Conservation (phyloP, 2,113 vertebrate species). For the Paracanthobrama guichenoti region DNA sequence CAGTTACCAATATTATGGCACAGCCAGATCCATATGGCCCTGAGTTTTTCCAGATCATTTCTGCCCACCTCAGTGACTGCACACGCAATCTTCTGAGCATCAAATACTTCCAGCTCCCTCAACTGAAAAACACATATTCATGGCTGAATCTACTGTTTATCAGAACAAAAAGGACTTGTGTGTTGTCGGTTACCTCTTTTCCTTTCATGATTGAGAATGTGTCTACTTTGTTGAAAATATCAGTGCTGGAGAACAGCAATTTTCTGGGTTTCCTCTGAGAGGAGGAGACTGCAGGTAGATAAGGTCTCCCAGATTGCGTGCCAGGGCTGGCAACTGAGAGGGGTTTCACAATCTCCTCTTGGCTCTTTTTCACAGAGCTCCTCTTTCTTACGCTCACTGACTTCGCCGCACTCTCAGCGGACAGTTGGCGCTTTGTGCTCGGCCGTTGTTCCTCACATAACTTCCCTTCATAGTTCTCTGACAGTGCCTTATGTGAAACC, state of each 20-base stretch:
- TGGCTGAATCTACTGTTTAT: background rate
- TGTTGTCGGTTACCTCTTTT: slow-evolving; percentile 67
- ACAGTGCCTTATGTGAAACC: slow-evolving; percentile 51
- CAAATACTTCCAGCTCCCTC: slow-evolving; percentile 59
- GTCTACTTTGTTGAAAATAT: slow-evolving; percentile 71
- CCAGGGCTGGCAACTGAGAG: slow-evolving; percentile 40
- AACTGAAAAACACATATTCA: slow-evolving; percentile 68
- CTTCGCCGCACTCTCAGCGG: slow-evolving; percentile 72
- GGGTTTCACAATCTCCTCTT: slow-evolving; percentile 27
- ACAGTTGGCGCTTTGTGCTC: slow-evolving; percentile 74
- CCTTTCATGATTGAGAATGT: slow-evolving; percentile 65
- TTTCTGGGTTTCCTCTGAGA: slow-evolving; percentile 67
- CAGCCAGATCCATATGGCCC: slow-evolving; percentile 81
- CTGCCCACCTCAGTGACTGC: slow-evolving; percentile 69
- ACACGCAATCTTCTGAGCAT: slow-evolving; percentile 68
- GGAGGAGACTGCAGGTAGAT: background rate
- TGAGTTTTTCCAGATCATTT: slow-evolving; percentile 74
- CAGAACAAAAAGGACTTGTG: background rate
- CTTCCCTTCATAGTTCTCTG: slow-evolving; percentile 64
- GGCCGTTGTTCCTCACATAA: slow-evolving; percentile 69
- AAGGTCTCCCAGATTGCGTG: slow-evolving; percentile 46
- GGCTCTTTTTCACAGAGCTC: slow-evolving; percentile 64
- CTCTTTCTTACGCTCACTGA: slow-evolving; percentile 71
- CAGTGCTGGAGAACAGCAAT: slow-evolving; percentile 69
- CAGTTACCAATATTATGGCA: slow-evolving; percentile 80